phyloP scores from a whole-genome alignment of 2,888 invertebrate genomes.

The Cryptophagus acutangulus region DNA sequence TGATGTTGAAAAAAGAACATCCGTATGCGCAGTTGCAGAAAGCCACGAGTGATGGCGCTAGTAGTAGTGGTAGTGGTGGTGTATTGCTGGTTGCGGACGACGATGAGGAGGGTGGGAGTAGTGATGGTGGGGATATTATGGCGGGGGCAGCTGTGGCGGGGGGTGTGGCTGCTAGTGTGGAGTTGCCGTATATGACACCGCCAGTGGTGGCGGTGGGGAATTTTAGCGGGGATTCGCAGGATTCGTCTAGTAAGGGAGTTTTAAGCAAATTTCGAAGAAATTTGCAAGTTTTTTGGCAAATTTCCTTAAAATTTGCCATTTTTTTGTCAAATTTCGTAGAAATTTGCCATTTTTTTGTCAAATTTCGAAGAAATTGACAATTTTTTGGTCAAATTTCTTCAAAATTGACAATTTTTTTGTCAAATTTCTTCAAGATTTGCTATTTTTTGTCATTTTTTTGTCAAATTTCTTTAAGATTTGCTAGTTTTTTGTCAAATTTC shows the following conservation, averaged over 20 bases:
- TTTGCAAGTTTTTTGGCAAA: constrained; percentile 7
- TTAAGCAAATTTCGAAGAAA: too few relatives aligned
- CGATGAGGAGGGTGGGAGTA: constrained; percentile 70
- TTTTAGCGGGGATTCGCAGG: constrained; percentile 88
- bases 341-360: too few relatives aligned
- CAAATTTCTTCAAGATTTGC: too few relatives aligned
- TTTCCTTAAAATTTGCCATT: not conserved
- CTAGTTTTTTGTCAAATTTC: too few relatives aligned
- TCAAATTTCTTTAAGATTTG: too few relatives aligned
- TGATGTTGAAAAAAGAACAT: constrained; percentile 55
- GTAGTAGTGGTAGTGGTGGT: constrained; percentile 79
- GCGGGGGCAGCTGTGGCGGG: constrained; percentile 86
- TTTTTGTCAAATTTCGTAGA: too few relatives aligned
- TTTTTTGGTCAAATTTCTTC: too few relatives aligned
- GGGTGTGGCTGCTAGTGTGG: constrained; percentile 79
- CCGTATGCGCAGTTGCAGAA: constrained; percentile 69
- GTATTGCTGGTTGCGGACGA: constrained; percentile 82
- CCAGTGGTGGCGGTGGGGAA: constrained; percentile 57
- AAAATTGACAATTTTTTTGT: too few relatives aligned
- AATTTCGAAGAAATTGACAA: too few relatives aligned
- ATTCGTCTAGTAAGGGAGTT: constrained; percentile 78
- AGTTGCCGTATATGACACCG: constrained; percentile 85
- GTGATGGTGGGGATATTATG: constrained; percentile 60
- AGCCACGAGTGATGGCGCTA: constrained; percentile 49
- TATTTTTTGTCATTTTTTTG: too few relatives aligned